phyloP scores from a whole-genome alignment of 2,888 invertebrate species.

The Pterostichus madidus region DNA sequence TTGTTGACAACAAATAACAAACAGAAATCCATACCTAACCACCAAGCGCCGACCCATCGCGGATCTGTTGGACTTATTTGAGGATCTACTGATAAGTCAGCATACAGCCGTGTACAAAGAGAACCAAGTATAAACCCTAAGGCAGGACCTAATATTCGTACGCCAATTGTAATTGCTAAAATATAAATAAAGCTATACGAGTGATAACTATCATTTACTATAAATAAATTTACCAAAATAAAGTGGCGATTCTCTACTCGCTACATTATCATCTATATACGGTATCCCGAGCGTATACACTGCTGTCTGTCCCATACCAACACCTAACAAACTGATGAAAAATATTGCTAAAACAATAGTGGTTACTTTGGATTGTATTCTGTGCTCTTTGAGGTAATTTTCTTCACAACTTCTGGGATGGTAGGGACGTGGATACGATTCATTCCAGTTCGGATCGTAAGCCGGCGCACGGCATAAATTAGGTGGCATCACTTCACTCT shows the following conservation, averaged over 20 bases:
- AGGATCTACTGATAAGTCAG: conserved; percentile 86
- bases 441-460: conserved; percentile 66
- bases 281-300: conserved; percentile 95
- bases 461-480: conserved; percentile 75
- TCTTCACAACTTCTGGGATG: conserved; percentile 79
- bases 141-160: conserved; percentile 93
- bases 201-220: conserved; percentile 6
- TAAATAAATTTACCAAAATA: conserved; percentile 87
- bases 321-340: conserved; percentile 91
- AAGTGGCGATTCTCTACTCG: conserved; percentile 93
- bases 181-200: conserved; percentile 67
- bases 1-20: conserved; percentile 4
- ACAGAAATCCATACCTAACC: conserved; percentile 85
- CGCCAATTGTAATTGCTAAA: conserved; percentile 94
- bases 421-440: conserved; percentile 24
- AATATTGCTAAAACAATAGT: conserved; percentile 92
- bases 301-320: conserved; percentile 95
- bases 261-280: conserved; percentile 96
- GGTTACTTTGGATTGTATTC: conserved; percentile 87
- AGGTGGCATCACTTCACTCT: conserved; percentile 75
- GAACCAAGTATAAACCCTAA: conserved; percentile 94
- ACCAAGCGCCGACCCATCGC: conserved; percentile 98
- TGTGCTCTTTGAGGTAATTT: conserved; percentile 82
- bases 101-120: conserved; percentile 92
- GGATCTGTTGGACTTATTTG: conserved; percentile 89